Evolutionary conservation across 2,797 vertebrate genomes (phyloP), one percentile per base, ranked within the genome.

Genomic region (Pithecia hirsuta): DNA sequence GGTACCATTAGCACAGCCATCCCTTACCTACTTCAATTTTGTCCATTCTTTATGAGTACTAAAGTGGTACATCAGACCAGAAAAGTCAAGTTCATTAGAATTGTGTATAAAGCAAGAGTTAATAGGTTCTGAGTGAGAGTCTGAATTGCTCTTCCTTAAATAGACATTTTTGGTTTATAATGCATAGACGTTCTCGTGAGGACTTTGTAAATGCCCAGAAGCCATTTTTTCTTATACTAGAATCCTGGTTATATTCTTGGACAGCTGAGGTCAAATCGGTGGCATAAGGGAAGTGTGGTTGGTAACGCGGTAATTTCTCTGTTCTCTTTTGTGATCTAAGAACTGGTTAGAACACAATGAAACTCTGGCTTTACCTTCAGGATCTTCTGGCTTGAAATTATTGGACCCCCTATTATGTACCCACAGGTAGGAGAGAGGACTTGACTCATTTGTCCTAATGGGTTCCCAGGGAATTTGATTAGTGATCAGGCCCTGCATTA

Each of bases 401-500:
- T 19, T 19, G 57, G 61, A 84, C 10, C 19, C 22, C 14, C 19
- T 36, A 4, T 33, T 2, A 13, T 2, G 7, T 52, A 24, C 1
- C 0, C 6, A 10, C 20, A 48, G 20, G 46, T 24, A 10, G 5
- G 8, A 89, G 33, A 59, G 50, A 59, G 2, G 9, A 70, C 55
- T 52, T 28, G 10, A 24, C 74, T 93, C 52, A 61, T 88, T 74
- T 85, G 14, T 0, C 61, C 78, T 80, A 89, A 78, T 30, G 83
- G 76, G 57, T 90, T 96, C 28, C 75, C 84, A 52, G 39, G 79
- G 85, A 97, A 92, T 61, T 92, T 93, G 96, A 5, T 96, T 82
- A 97, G 72, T 22, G 92, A 89, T 94, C 88, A 93, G 97, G 96
- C 89, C n/a, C 86, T 91, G 52, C 67, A 11, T 89, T 36, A 75